Percentiles rank a stretch among this genome's conserved stretches.
phyloP scores from a whole-genome alignment of 2,113 vertebrate genomes.

The Atlantisia rogersi region DNA sequence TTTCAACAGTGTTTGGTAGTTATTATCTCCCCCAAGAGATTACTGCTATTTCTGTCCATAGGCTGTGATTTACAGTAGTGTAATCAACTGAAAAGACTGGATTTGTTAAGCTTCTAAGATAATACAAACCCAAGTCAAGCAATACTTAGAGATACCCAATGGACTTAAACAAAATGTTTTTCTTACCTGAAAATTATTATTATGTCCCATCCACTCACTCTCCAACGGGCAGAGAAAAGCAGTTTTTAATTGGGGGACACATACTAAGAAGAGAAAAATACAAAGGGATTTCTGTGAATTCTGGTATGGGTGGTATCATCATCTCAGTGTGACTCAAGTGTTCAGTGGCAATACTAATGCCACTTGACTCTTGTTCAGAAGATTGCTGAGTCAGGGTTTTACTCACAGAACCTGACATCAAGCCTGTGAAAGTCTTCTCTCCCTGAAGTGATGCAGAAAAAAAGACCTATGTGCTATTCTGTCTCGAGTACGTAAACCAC shows the following conservation, averaged over 20 bases:
- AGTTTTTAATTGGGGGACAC: background rate
- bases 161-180: background rate
- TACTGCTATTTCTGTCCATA: background rate
- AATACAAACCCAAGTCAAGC: background rate
- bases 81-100: background rate
- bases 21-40: background rate
- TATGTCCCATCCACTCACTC: background rate
- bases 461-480: background rate
- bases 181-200: background rate
- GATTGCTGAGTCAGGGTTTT: background rate
- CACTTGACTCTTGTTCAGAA: background rate
- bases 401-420: background rate
- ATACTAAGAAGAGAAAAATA: background rate
- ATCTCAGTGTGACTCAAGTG: background rate
- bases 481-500: background rate
- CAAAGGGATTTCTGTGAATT: background rate
- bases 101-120: background rate
- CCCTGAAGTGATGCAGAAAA: background rate
- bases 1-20: background rate
- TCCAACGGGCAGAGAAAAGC: background rate
- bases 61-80: constrained; percentile 11
- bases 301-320: background rate
- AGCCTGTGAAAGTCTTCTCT: background rate
- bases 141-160: background rate
- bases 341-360: background rate